A percentile compares a stretch with the other conserved stretches of the same genome.
phyloP scores from a whole-genome alignment of 2,113 vertebrate genomes.

The Petromus typicus region DNA sequence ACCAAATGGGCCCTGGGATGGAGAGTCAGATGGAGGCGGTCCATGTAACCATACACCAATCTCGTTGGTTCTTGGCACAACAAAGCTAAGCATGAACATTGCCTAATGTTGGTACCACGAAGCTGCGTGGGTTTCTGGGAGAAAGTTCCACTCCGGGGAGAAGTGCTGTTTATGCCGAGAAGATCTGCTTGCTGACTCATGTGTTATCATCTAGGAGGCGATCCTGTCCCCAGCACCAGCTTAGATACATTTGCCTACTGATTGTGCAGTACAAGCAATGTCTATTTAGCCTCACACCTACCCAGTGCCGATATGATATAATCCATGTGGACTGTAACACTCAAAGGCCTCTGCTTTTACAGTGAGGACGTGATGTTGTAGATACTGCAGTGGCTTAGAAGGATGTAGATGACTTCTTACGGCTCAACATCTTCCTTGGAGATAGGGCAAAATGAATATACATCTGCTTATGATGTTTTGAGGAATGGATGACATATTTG shows the following conservation, averaged over 20 bases:
- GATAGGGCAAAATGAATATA: not conserved
- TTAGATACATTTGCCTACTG: too few species aligned
- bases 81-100: not conserved
- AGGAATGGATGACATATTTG: not conserved
- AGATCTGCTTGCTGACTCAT: not conserved
- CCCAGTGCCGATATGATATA: not conserved
- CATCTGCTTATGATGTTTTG: not conserved
- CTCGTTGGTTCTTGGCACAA: not conserved
- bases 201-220: not conserved
- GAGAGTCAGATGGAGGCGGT: not conserved
- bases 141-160: not conserved
- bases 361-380: not conserved
- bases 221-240: not conserved
- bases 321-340: not conserved
- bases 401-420: not conserved
- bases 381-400: not conserved
- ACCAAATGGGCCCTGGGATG: fast-evolving
- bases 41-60: not conserved
- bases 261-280: not conserved
- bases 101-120: not conserved
- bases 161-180: not conserved
- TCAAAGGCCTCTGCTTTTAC: not conserved
- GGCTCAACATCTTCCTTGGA: not conserved
- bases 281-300: not conserved
- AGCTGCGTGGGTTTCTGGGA: too few species aligned